Percentiles rank a stretch among this genome's conserved stretches.
Evolutionary conservation across 2,113 vertebrate species (phyloP).

Genomic region (Anser cygnoides): DNA sequence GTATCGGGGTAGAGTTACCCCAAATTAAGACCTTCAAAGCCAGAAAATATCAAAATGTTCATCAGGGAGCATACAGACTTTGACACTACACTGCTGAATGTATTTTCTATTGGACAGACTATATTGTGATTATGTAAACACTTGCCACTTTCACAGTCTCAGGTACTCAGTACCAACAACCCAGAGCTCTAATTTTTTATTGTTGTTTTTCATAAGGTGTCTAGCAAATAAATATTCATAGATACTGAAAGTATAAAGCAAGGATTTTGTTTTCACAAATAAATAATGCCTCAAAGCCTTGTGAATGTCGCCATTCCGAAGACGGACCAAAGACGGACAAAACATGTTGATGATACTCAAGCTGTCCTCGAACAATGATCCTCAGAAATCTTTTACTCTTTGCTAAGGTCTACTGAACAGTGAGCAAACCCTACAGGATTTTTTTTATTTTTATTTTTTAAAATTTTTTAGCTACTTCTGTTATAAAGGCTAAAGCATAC

Average conservation of each 20-base stretch:
- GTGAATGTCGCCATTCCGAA: background rate
- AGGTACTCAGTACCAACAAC: background rate
- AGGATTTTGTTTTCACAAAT: background rate
- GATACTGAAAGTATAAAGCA: background rate
- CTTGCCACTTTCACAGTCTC: background rate
- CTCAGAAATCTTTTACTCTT: background rate
- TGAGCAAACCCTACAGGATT: background rate
- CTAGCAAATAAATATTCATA: background rate
- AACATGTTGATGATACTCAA: background rate
- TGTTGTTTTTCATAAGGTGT: background rate
- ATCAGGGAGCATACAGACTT: background rate
- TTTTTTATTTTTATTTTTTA: constrained; percentile 3
- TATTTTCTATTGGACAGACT: background rate
- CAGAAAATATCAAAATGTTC: background rate
- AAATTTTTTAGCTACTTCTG: background rate
- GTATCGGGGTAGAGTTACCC: background rate
- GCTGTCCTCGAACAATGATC: background rate
- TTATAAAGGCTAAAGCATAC: constrained; percentile 7
- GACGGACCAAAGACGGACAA: background rate
- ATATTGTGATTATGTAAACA: background rate
- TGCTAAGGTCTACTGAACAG: background rate
- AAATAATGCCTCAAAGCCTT: background rate
- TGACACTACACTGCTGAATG: background rate
- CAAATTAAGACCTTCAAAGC: background rate
- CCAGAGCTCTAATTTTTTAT: background rate